Evolutionary conservation across 1,140 invertebrate genomes (phyloP), one percentile per base, ranked within the genome.

Genomic region (Choristoneura fumiferana): DNA sequence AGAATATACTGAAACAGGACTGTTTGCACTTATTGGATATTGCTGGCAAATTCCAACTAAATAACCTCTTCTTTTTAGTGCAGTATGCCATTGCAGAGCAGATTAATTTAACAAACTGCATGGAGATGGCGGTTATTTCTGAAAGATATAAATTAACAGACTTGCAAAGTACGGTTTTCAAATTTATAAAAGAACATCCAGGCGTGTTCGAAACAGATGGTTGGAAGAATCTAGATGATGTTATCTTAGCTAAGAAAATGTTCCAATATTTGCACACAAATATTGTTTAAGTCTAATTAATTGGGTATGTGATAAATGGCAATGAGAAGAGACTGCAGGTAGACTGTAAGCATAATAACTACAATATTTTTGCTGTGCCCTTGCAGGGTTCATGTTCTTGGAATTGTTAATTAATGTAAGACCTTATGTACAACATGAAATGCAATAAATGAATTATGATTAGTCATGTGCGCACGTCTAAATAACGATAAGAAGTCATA

Each of bases 171-270:
- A 62, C 43, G 54, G 71, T 78, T 10, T 78, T 76, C 58, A 54
- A 67, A 33, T 87, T 76, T 57, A 78, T 84, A 13, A 72, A 71
- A 58, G 58, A 71, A 18, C 70, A 84, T 52, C 75, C 77, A 6
- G 36, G 70, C 36, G 71, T 84, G 8, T 52, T 83, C 22, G 61
- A 76, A n/a, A 80, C 76, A 17, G 66, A 79, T 1, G 70, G 65
- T 12, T 87, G 82, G 75, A 75, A 73, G 12, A 63, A 78, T 18
- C 64, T 87, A 22, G 67, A 71, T 55, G 72, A 87, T 75, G 63
- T 76, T 4, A 62, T 58, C 29, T 49, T 87, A 54, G 65, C 74
- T 1, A 87, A 87, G 55, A 73, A 82, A 58, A 45, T 84, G 29
- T 74, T 81, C 36, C 63, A 74, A 63, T 67, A 70, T 53, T 60